Evolutionary conservation across 2,113 vertebrate genomes (phyloP).

Genomic region (Vidua chalybeata): DNA sequence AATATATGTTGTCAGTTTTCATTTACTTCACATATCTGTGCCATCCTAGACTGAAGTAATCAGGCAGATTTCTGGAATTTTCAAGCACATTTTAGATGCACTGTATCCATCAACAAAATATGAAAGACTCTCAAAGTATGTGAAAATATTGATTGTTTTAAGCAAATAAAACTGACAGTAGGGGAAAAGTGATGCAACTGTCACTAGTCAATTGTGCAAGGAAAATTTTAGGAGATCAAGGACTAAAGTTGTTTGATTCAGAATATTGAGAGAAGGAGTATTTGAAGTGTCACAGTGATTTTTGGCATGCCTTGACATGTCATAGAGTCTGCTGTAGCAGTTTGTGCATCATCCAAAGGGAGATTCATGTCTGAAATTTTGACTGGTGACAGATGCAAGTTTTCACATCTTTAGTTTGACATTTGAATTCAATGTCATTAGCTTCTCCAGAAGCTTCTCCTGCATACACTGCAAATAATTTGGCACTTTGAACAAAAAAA

Average conservation of each 20-base stretch:
- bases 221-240: not conserved
- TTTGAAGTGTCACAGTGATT: not conserved
- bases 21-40: not conserved
- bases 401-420: not conserved
- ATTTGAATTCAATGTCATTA: not conserved
- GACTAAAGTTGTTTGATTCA: not conserved
- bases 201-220: not conserved
- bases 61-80: not conserved
- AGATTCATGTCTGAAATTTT: not conserved
- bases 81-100: not conserved
- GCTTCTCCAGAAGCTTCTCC: not conserved
- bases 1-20: not conserved
- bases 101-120: not conserved
- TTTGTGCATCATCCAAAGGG: not conserved
- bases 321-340: not conserved
- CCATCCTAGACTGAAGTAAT: not conserved
- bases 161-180: not conserved
- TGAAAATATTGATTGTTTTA: not conserved
- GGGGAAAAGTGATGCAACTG: not conserved
- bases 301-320: not conserved
- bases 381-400: not conserved
- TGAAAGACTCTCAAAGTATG: not conserved
- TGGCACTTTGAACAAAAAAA: not conserved
- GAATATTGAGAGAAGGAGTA: not conserved
- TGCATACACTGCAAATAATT: not conserved